A percentile compares a stretch with the other conserved stretches of the same genome.
phyloP scores from a whole-genome alignment of 2,888 invertebrate genomes.

The Tipula helvola region DNA sequence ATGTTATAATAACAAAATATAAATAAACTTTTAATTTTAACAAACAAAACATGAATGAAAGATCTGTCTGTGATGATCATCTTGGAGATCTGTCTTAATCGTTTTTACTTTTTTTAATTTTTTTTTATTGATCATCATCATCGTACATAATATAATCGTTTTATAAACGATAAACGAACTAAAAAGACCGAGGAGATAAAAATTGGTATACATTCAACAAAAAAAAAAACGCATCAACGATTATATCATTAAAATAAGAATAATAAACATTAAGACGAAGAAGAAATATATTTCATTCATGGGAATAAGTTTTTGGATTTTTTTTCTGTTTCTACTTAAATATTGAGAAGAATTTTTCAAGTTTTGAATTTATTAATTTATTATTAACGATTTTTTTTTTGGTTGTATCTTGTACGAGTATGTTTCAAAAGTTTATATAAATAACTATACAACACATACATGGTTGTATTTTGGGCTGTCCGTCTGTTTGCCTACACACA shows the following conservation, averaged over 20 bases:
- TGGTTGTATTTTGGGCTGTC: background rate
- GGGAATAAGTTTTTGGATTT: background rate
- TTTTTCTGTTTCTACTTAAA: background rate
- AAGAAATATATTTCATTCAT: background rate
- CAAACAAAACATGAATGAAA: background rate
- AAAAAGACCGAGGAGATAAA: background rate
- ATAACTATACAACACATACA: background rate
- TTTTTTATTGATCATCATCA: background rate
- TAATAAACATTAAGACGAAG: background rate
- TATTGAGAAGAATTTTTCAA: background rate
- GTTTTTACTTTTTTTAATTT: background rate
- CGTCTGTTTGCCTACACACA: background rate
- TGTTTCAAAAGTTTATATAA: background rate
- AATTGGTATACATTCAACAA: background rate
- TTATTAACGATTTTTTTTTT: background rate
- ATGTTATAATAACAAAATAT: background rate
- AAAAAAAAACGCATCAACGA: background rate
- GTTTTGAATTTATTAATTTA: background rate
- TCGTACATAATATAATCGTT: background rate
- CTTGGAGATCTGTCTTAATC: background rate
- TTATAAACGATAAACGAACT: constrained; percentile 4
- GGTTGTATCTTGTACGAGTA: too few relatives aligned
- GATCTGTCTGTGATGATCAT: background rate
- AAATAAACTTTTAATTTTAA: background rate
- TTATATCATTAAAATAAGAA: constrained; percentile 4